Evolutionary conservation across 2,113 vertebrate species (phyloP).

Genomic region (Noturus placidus): DNA sequence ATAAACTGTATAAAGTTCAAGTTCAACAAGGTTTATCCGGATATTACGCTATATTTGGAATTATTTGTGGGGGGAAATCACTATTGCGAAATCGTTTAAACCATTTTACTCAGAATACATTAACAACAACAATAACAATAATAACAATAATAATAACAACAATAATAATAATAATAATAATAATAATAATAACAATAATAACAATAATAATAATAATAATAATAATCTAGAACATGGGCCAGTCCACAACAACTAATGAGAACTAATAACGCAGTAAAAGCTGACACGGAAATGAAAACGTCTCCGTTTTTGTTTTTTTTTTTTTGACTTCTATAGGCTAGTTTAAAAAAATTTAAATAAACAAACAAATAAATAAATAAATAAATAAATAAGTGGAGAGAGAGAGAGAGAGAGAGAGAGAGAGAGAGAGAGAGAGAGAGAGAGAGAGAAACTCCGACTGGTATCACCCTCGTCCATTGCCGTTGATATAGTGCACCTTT

Average conservation of each 20-base stretch:
- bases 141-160: not conserved
- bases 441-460: not conserved
- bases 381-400: not conserved
- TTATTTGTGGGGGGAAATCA: not conserved
- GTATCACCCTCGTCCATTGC: not conserved
- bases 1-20: too few species aligned
- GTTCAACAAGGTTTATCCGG: not conserved
- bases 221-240: not conserved
- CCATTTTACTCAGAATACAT: not conserved
- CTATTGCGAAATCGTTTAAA: not conserved
- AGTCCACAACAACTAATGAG: not conserved
- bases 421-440: not conserved
- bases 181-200: not conserved
- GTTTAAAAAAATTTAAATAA: not conserved
- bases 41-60: not conserved
- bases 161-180: not conserved
- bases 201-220: not conserved
- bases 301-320: too few species aligned
- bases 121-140: not conserved
- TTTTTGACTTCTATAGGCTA: not conserved
- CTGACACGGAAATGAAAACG: not conserved
- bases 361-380: not conserved
- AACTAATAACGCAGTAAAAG: not conserved
- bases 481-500: not conserved
- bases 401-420: not conserved